Evolutionary conservation across 2,113 vertebrate genomes (phyloP).

Genomic region (Larimichthys polyactis): DNA sequence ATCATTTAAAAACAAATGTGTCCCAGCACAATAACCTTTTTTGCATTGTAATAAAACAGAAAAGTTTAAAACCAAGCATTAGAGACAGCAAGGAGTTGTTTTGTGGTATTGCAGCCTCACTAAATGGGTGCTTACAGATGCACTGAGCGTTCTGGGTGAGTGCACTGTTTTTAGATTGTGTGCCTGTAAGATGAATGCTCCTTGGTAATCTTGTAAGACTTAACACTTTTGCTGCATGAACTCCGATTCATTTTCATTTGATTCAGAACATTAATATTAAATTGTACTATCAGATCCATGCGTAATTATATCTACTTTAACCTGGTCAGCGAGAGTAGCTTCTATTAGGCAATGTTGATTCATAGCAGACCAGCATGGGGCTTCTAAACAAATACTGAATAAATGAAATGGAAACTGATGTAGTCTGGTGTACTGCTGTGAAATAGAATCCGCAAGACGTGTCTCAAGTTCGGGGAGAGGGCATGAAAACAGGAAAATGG

Average conservation of each 20-base stretch:
- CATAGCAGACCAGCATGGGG: constrained; percentile 57
- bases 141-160: constrained; percentile 12
- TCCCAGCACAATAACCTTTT: not conserved
- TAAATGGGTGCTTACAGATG: constrained; percentile 43
- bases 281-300: constrained; percentile 27
- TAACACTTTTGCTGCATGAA: constrained; percentile 32
- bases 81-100: constrained; percentile 16
- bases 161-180: constrained; percentile 26
- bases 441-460: constrained; percentile 73
- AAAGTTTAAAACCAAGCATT: constrained; percentile 5
- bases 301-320: constrained; percentile 60
- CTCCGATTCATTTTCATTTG: constrained; percentile 46
- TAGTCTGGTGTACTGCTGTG: constrained; percentile 72
- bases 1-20: not conserved
- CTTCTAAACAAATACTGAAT: constrained; percentile 75
- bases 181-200: constrained; percentile 33
- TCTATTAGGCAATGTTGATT: constrained; percentile 61
- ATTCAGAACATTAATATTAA: constrained; percentile 51
- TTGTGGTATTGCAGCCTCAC: constrained; percentile 11
- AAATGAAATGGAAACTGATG: constrained; percentile 74
- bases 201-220: constrained; percentile 29
- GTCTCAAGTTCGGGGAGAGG: constrained; percentile 75
- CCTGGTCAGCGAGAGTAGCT: constrained; percentile 54
- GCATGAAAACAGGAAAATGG: constrained; percentile 79
- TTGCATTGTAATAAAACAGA: not conserved